Percentiles rank a stretch among this genome's conserved stretches.
Evolutionary conservation across 92 coral and sea anemone species (phyloP).

Genomic region (Siderastrea siderea): DNA sequence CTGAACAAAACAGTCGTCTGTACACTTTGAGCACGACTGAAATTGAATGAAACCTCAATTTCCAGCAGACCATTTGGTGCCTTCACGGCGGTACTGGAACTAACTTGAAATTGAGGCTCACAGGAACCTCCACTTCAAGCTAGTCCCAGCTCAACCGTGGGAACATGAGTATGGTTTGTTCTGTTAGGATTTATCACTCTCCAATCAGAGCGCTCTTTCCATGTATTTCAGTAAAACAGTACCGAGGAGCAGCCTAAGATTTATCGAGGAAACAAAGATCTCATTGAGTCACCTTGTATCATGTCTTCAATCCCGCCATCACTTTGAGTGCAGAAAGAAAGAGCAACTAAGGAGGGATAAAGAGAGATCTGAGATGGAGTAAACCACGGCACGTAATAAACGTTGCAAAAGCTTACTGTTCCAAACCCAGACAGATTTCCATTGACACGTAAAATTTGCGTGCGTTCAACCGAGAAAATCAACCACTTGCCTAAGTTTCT

Average conservation of each 20-base stretch:
- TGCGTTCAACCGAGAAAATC: too few species aligned
- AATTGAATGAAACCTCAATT: neutral
- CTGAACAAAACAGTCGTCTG: neutral
- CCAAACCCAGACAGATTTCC: neutral
- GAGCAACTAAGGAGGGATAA: constrained; percentile 31
- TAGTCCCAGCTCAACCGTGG: neutral
- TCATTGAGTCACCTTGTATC: constrained; percentile 44
- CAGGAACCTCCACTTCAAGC: neutral
- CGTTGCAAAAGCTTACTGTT: neutral
- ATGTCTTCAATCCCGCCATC: constrained; percentile 62
- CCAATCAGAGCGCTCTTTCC: neutral
- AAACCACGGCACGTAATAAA: neutral
- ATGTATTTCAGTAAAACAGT: neutral
- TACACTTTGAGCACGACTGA: neutral
- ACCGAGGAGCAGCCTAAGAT: neutral
- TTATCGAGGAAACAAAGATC: neutral
- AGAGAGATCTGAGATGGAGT: constrained; percentile 9
- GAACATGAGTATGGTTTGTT: neutral
- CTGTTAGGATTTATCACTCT: neutral
- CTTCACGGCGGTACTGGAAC: neutral
- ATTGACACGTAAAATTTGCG: too few species aligned
- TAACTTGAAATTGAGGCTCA: neutral
- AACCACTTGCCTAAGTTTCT: too few species aligned
- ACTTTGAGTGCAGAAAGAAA: constrained; percentile 56
- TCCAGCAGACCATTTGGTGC: neutral